A percentile compares a stretch with the other conserved stretches of the same genome.
Conservation (phyloP, 1,140 invertebrate species). For the Lepidotrigona ventralis region DNA sequence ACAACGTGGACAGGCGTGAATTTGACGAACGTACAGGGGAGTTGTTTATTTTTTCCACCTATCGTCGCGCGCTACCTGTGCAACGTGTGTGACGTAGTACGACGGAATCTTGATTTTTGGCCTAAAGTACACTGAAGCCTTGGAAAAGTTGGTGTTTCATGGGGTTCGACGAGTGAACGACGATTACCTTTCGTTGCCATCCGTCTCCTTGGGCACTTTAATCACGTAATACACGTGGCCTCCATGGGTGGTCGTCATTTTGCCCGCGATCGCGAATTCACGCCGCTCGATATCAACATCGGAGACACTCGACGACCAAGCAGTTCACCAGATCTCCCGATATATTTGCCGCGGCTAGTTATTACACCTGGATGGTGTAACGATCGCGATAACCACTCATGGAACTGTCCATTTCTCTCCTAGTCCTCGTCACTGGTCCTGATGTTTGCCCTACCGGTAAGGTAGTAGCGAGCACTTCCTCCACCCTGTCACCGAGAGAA, state of each 20-base stretch:
- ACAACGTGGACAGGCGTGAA: too few species aligned
- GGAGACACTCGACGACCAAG: neutral
- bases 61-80: neutral
- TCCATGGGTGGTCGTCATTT: slow-evolving; percentile 83
- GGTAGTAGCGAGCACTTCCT: slow-evolving; percentile 2
- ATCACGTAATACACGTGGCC: slow-evolving; percentile 84
- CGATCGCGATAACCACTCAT: slow-evolving; percentile 12
- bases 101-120: too few species aligned
- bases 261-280: slow-evolving; percentile 60
- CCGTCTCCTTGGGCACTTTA: slow-evolving; percentile 81
- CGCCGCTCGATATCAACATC: slow-evolving; percentile 39
- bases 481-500: slow-evolving; percentile 34
- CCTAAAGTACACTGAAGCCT: too few species aligned
- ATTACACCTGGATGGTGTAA: neutral
- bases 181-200: slow-evolving; percentile 76
- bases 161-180: too few species aligned
- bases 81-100: too few species aligned
- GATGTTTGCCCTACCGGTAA: neutral
- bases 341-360: too few species aligned
- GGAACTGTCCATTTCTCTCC: slow-evolving; percentile 26
- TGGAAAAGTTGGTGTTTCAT: too few species aligned
- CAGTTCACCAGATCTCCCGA: neutral
- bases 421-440: too few species aligned
- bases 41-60: slow-evolving; percentile 15
- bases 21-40: neutral